These are phyloP conservation scores for Fragum whitleyi DNA, from an alignment of 2,888 invertebrate genomes.

Conservation along the genomic window DNA sequence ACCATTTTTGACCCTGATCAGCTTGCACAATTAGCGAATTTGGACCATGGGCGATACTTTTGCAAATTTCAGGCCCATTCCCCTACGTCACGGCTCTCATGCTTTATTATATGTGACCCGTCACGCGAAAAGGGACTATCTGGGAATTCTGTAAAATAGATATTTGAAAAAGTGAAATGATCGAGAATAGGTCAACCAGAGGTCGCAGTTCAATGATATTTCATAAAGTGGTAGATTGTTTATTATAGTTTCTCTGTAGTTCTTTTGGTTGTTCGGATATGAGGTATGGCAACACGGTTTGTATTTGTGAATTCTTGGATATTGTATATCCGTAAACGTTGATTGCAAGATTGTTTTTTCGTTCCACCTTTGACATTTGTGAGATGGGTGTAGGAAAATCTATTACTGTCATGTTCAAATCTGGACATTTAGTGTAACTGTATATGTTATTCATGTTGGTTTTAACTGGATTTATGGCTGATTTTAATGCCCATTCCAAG, in stretches of 20 bases:
- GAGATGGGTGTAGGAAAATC: constrained; percentile 37
- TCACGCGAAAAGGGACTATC: no score
- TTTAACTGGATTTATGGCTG: constrained; percentile 36
- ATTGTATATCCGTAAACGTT: constrained; percentile 37
- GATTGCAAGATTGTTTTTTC: constrained; percentile 43
- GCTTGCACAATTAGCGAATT: no score
- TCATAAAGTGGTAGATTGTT: no score
- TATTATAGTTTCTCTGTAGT: constrained; percentile 10
- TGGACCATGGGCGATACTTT: no score
- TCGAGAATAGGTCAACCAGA: no score
- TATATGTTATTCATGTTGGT: constrained; percentile 15
- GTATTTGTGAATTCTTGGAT: constrained; percentile 17
- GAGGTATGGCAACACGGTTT: constrained; percentile 41
- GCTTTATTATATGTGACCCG: no score
- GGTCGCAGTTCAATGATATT: no score
- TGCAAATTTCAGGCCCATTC: no score
- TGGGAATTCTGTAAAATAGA: no score
- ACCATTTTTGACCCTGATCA: no score
- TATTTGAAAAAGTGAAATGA: no score
- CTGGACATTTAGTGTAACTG: constrained; percentile 22
- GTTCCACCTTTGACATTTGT: constrained; percentile 43
- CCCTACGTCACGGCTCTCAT: no score
- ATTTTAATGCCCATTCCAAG: constrained; percentile 26
- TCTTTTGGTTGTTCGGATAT: constrained; percentile 42
- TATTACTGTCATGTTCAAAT: constrained; percentile 28